These are phyloP conservation scores for Clarias batrachus DNA, from an alignment of 2,113 vertebrate genomes.

Conservation along the genomic window DNA sequence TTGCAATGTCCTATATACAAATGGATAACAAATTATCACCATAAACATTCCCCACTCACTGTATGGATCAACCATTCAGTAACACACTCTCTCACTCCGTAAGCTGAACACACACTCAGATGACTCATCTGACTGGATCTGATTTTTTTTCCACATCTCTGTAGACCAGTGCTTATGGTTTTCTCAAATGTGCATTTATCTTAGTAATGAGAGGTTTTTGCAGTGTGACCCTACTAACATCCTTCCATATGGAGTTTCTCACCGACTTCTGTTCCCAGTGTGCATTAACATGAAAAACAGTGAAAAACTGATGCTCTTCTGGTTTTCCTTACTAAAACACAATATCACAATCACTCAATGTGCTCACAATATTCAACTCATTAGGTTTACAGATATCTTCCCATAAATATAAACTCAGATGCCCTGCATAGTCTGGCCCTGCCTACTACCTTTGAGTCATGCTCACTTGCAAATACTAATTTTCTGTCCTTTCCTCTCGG, in stretches of 20 bases:
- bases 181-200: slow-evolving; percentile 24
- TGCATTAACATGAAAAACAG: neutral
- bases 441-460: neutral
- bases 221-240: slow-evolving; percentile 3
- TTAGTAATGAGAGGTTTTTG: slow-evolving; percentile 24
- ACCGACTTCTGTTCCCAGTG: neutral
- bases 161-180: slow-evolving; percentile 20
- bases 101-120: neutral
- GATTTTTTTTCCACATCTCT: slow-evolving; percentile 23
- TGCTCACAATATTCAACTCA: neutral
- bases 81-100: neutral
- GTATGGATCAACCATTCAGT: neutral
- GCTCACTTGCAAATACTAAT: neutral
- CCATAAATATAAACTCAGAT: neutral
- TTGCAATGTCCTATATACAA: neutral
- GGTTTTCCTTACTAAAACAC: neutral
- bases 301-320: neutral
- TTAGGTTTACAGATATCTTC: neutral
- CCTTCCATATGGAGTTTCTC: neutral
- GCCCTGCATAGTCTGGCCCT: neutral
- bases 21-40: neutral
- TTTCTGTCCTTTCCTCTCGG: neutral
- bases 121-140: slow-evolving; percentile 23
- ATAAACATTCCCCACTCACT: neutral
- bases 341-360: neutral